These are phyloP conservation scores for Schizopygopsis malacanthus DNA, from an alignment of 2,797 vertebrate genomes.

Conservation along the genomic window DNA sequence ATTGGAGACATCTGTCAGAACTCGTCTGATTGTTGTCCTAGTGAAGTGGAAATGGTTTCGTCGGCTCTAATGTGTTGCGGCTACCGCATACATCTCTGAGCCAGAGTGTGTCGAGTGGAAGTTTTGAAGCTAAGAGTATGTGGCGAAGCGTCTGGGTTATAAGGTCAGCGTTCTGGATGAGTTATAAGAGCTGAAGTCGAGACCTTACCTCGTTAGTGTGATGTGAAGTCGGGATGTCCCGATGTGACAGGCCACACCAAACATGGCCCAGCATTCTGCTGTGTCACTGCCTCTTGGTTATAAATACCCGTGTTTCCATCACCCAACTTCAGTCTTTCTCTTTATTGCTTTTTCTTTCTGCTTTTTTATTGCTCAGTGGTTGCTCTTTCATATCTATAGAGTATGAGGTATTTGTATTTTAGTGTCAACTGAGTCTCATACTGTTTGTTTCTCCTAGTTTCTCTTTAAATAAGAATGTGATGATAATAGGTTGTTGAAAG, in stretches of 20 bases:
- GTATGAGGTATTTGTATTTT: not conserved
- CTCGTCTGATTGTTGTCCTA: constrained; percentile 30
- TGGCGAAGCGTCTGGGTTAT: constrained; percentile 34
- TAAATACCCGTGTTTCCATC: constrained; percentile 31
- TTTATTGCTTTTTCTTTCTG: not conserved
- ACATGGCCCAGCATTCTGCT: constrained; percentile 54
- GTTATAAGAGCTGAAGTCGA: constrained; percentile 61
- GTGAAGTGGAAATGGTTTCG: constrained; percentile 58
- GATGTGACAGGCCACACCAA: constrained; percentile 60
- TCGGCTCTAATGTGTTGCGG: constrained; percentile 49
- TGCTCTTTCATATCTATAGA: constrained; percentile 10
- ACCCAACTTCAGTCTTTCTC: constrained; percentile 29
- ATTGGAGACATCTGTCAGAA: constrained; percentile 24
- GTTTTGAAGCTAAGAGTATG: constrained; percentile 51
- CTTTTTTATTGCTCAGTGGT: constrained; percentile 1
- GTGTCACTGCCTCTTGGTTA: constrained; percentile 62
- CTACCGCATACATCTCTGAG: not conserved
- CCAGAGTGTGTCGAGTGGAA: constrained; percentile 18
- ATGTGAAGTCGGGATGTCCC: constrained; percentile 68
- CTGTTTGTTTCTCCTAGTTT: constrained; percentile 9
- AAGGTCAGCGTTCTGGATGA: constrained; percentile 45
- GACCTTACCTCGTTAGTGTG: constrained; percentile 60
- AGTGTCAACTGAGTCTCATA: not conserved
- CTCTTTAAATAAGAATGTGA: not conserved
- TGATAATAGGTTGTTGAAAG: not conserved